Evolutionary conservation across 2,797 vertebrate genomes (phyloP).

Genomic region (Knipowitschia caucasica): DNA sequence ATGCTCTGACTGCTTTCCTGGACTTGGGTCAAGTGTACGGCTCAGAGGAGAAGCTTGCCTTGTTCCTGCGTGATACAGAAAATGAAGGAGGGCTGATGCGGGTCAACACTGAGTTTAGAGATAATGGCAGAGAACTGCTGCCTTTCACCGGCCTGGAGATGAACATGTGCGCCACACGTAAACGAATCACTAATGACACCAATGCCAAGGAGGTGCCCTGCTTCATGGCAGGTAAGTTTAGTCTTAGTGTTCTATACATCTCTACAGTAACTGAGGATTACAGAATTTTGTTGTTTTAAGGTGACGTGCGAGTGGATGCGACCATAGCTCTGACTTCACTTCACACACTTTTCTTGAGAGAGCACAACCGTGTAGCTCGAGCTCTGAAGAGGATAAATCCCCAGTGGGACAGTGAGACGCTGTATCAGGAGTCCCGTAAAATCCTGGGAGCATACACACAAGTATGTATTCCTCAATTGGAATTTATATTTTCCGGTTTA

Average conservation of each 20-base stretch:
- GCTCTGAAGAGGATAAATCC: conserved; percentile 78
- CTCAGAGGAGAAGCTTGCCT: conserved; percentile 54
- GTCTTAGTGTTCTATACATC: neutral
- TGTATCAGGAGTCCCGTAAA: conserved; percentile 86
- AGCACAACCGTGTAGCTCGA: conserved; percentile 84
- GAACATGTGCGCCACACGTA: conserved; percentile 74
- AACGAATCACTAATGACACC: conserved; percentile 26
- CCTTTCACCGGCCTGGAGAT: conserved; percentile 65
- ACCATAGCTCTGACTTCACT: conserved; percentile 75
- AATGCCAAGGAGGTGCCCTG: conserved; percentile 73
- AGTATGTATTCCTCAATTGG: conserved; percentile 74
- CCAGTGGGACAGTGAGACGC: conserved; percentile 79
- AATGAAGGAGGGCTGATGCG: conserved; percentile 75
- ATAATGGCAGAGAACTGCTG: conserved; percentile 69
- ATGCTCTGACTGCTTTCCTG: conserved; percentile 78
- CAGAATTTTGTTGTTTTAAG: conserved; percentile 51
- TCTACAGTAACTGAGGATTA: neutral
- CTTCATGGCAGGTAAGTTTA: conserved; percentile 79
- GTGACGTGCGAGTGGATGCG: conserved; percentile 78
- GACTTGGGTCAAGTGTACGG: conserved; percentile 82
- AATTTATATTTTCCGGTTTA: neutral
- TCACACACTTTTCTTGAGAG: conserved; percentile 82
- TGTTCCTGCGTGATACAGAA: conserved; percentile 66
- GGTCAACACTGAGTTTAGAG: conserved; percentile 71
- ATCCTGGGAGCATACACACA: conserved; percentile 79